phyloP scores from a whole-genome alignment of 2,888 invertebrate species.

The Boloria euphrosyne region DNA sequence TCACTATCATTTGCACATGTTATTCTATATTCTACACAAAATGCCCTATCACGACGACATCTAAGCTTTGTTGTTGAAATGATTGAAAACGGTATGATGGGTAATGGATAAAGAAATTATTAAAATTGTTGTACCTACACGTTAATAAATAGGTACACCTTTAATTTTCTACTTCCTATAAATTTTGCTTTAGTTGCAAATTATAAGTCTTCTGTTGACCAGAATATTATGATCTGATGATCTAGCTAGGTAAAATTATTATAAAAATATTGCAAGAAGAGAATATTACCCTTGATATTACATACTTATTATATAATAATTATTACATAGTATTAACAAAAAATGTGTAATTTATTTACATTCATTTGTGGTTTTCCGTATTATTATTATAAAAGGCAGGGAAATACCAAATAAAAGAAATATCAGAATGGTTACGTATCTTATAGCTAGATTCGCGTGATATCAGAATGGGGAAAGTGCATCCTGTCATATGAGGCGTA shows the following conservation, averaged over 20 bases:
- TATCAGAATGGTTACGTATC: conserved; percentile 66
- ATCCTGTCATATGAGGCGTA: conserved; percentile 80
- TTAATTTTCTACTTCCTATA: no score
- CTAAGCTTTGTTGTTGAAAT: conserved; percentile 46
- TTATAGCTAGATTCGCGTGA: conserved; percentile 70
- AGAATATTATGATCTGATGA: no score
- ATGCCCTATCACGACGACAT: conserved; percentile 68
- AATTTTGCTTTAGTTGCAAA: not conserved
- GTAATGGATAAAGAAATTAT: conserved; percentile 24
- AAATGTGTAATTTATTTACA: no score
- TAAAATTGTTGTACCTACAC: conserved; percentile 15
- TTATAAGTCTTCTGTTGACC: no score
- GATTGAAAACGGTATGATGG: conserved; percentile 34
- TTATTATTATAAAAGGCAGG: conserved; percentile 3
- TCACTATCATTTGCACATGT: conserved; percentile 80
- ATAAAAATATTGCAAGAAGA: no score
- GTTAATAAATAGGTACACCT: not conserved
- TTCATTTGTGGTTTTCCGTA: not conserved
- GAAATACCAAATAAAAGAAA: conserved; percentile 38
- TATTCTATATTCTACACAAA: conserved; percentile 76
- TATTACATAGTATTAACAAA: no score
- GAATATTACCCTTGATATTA: no score
- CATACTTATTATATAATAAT: no score
- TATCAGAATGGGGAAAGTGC: conserved; percentile 58
- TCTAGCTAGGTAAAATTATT: no score